A percentile compares a stretch with the other conserved stretches of the same genome.
phyloP scores from a whole-genome alignment of 2,113 vertebrate species.

The Rissa tridactyla region DNA sequence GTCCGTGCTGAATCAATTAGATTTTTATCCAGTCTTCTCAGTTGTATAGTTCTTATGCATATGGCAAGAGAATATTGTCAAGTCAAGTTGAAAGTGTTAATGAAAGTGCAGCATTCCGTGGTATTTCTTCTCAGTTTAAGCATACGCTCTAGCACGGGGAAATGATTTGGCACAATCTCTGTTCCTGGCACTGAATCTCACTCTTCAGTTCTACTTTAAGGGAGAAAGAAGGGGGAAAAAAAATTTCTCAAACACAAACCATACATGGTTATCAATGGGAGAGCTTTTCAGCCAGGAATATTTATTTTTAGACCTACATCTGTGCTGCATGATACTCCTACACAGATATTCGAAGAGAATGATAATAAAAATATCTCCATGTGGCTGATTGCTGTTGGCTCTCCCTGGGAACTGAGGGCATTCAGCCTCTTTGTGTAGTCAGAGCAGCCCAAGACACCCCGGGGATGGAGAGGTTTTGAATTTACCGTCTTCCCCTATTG shows the following conservation, averaged over 20 bases:
- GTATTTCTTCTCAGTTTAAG: neutral
- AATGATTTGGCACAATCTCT: neutral
- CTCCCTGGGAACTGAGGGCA: neutral
- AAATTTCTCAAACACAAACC: neutral
- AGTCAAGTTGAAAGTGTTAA: neutral
- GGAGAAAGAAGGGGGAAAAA: neutral
- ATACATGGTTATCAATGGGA: neutral
- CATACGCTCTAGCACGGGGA: neutral
- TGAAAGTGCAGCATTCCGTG: neutral
- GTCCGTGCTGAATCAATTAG: neutral
- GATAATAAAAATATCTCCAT: constrained; percentile 38
- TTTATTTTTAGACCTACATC: constrained; percentile 48
- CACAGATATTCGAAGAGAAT: neutral
- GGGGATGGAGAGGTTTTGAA: neutral
- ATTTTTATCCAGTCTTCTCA: neutral
- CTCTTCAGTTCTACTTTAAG: neutral
- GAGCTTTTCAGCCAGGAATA: neutral
- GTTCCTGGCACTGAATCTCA: neutral
- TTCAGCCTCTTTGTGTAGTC: neutral
- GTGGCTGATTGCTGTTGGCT: constrained; percentile 21
- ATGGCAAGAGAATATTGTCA: neutral
- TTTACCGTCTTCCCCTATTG: neutral
- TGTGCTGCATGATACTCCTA: neutral
- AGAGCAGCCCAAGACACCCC: neutral
- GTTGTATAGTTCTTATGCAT: neutral